Base-by-base conservation (phyloP, 2,113 vertebrate genomes). In the Montifringilla adamsi region DNA sequence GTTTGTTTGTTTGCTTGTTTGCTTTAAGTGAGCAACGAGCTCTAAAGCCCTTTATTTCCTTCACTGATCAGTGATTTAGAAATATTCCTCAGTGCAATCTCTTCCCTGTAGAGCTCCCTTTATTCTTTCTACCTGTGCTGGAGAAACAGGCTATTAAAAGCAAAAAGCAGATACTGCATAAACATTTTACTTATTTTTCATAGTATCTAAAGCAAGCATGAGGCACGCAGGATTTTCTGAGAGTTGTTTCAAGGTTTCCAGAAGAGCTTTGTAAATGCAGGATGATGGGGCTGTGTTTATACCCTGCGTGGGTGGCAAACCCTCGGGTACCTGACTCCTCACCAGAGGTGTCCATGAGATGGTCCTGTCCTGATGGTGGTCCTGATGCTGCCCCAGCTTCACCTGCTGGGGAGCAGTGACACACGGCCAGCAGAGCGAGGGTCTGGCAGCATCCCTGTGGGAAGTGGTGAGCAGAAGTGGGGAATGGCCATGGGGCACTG, bases 31-130 rank as follows among this genome's bases (percentile, higher is more conserved):
- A 96, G 52, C 20, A 82, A 78, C 77, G 94, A 66, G 37, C 76
- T 94, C 79, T 64, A 53, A 72, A 41, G 85, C 37, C n/a, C n/a
- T 89, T 75, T 90, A 87, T 84, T 94, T 92, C 30, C 64, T 90
- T 89, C 77, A 95, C 79, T 93, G 87, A 87, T 95, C 91, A 95
- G 68, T 93, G 93, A 90, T 41, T 93, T 60, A 60, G 74, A 95
- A 95, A 96, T 49, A 89, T 33, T 89, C 56, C 63, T 90, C 81
- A 80, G 33, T 22, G 15, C 50, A 87, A 72, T 49, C 31, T 72
- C 85, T 90, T 95, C 75, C 75, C 35, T n/a, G 15, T 28, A 87
- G 81, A 82, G 30, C 47, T 87, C 53, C 24, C 60, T 84, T 90
- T 82, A 58, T 93, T 69, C 84, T 95, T 95, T 60, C 49, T 83